A percentile compares a stretch with the other conserved stretches of the same genome.
phyloP scores from a whole-genome alignment of 1,140 invertebrate genomes.

The Leptinotarsa undecemlineata region DNA sequence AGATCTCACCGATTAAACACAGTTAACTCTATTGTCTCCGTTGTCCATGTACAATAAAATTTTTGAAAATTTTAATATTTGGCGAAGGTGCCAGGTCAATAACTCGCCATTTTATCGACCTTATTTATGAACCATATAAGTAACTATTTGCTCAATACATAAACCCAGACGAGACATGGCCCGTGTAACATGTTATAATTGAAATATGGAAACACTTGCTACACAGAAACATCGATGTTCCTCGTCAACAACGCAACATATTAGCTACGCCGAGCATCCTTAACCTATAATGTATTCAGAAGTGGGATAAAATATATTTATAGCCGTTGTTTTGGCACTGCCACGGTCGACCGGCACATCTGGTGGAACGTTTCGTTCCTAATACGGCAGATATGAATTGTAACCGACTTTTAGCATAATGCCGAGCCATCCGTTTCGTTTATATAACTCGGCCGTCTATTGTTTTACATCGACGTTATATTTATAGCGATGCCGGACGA shows the following conservation, averaged over 20 bases:
- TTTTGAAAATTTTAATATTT: too few species aligned
- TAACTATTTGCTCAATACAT: neutral
- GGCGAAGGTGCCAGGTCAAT: too few species aligned
- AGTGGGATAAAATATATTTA: conserved; percentile 32
- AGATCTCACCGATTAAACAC: too few species aligned
- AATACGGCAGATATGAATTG: conserved; percentile 41
- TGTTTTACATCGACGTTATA: conserved; percentile 29
- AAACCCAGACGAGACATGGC: neutral
- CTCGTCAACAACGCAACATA: neutral
- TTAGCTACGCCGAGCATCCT: neutral
- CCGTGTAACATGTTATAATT: conserved; percentile 3
- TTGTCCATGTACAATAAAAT: too few species aligned
- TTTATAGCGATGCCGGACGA: conserved; percentile 19
- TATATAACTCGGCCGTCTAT: conserved; percentile 28
- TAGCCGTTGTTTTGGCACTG: conserved; percentile 30
- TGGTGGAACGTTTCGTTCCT: conserved; percentile 33
- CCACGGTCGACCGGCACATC: conserved; percentile 31
- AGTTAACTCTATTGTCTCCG: too few species aligned
- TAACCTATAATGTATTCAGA: conserved; percentile 20
- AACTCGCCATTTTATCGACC: too few species aligned
- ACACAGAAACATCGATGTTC: neutral
- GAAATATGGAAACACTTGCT: conserved; percentile 14
- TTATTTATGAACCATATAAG: neutral
- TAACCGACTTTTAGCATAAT: conserved; percentile 34
- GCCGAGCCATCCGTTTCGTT: conserved; percentile 30